A percentile compares a stretch with the other conserved stretches of the same genome.
Evolutionary conservation across 92 coral and sea anemone species (phyloP).

Genomic region (Porites evermanni): DNA sequence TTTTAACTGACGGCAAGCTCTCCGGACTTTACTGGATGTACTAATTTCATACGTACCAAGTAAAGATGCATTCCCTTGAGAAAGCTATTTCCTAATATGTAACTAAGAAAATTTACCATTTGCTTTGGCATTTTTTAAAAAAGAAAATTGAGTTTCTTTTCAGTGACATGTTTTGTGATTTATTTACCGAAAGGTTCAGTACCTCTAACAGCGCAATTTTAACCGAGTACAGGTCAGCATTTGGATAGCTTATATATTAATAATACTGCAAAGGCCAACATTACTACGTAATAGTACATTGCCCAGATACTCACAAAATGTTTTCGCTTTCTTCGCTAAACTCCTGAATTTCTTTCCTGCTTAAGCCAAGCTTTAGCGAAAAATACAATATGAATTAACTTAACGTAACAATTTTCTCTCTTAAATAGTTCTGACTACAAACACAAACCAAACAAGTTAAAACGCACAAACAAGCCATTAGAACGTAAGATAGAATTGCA

Average conservation of each 20-base stretch:
- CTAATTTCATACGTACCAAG: too few relatives aligned
- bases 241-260: too few relatives aligned
- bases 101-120: background rate
- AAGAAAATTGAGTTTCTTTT: too few relatives aligned
- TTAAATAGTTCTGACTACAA: background rate
- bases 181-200: background rate
- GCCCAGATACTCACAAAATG: background rate
- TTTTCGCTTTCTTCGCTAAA: background rate
- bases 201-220: background rate
- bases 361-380: background rate
- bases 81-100: background rate
- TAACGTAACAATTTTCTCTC: background rate
- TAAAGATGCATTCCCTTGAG: background rate
- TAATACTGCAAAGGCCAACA: too few relatives aligned
- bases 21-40: too few relatives aligned
- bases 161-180: background rate
- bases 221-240: too few relatives aligned
- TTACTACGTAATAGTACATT: too few relatives aligned
- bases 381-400: background rate
- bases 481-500: background rate
- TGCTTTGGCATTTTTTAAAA: background rate
- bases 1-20: too few relatives aligned
- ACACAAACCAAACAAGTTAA: background rate
- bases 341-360: background rate
- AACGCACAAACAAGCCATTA: background rate